Base-by-base conservation (phyloP, 2,113 vertebrate genomes). In the Phoxinus phoxinus region DNA sequence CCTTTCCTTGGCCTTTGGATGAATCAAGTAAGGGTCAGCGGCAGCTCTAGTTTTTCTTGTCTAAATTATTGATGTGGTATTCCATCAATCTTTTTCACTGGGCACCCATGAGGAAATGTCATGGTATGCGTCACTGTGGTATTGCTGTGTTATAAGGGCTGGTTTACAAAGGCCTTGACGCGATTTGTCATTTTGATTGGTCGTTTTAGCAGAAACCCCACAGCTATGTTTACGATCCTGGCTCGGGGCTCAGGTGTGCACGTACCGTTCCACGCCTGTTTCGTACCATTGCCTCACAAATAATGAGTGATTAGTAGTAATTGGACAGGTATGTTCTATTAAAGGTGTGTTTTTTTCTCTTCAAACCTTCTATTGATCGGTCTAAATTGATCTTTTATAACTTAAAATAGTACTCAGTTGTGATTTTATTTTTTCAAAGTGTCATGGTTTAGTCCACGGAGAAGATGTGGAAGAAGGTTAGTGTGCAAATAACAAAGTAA, bases 161-260 rank as follows among this genome's bases (percentile, higher is more conserved):
- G 74, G 61, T 67, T 77, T 82, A 56, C 63, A 35, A 3, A 37
- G 19, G 65, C 83, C 59, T 27, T 58, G 78, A 48, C 41, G 83
- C 5, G 41, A 86, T 86, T 85, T 85, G 86, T 89, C 78, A 86
- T 84, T 30, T 80, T 86, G 83, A 89, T 86, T 82, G 86, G 82
- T 32, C 71, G 46, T 85, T 82, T 86, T 73, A 61, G 61, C 63
- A 21, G 44, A 83, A 80, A 67, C 85, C 83, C 73, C 32, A 73
- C 41, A 48, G 71, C 79, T 41, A 67, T n/a, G 46, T 72, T 86
- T 81, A 81, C 74, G 51, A 78, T 56, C 78, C 53, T 12, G 46
- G 11, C 61, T 41, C 53, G n/a, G 19, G 71, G 56, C 63, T 72
- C 88, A 87, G 85, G 83, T 86, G 88, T 44, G 51, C 71, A 21